phyloP scores from a whole-genome alignment of 2,113 vertebrate genomes.

The Tympanuchus pallidicinctus region DNA sequence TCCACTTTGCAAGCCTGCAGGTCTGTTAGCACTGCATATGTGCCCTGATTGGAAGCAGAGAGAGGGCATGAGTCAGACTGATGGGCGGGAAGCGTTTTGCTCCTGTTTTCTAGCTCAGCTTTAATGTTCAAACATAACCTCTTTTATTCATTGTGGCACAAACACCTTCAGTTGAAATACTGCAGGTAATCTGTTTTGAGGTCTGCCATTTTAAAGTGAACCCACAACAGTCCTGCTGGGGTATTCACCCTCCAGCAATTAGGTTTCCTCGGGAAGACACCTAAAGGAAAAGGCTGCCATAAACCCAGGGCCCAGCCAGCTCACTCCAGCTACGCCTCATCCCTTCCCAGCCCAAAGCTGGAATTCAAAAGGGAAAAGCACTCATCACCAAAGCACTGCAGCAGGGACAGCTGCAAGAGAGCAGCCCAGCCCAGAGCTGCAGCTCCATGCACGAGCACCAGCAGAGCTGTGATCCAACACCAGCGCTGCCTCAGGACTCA shows the following conservation, averaged over 20 bases:
- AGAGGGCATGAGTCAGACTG: not conserved
- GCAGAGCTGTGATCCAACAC: not conserved
- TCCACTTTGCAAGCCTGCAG: not conserved
- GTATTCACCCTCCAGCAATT: not conserved
- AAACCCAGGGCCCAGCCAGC: not conserved
- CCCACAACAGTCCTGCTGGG: accelerated
- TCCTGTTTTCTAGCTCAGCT: not conserved
- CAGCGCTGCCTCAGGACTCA: not conserved
- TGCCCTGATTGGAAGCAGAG: not conserved
- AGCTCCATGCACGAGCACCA: accelerated
- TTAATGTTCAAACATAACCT: not conserved
- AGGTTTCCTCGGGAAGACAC: not conserved
- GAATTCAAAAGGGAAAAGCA: not conserved
- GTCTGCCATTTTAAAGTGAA: accelerated
- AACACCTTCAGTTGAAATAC: accelerated
- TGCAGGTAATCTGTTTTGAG: not conserved
- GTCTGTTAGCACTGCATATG: accelerated
- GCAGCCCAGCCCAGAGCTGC: not conserved
- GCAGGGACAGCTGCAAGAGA: not conserved
- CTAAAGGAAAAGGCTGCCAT: not conserved
- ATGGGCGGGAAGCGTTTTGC: not conserved
- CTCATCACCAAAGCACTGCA: accelerated
- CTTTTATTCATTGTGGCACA: not conserved
- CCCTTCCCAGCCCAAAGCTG: not conserved
- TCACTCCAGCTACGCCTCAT: not conserved